Conservation (phyloP, 1,140 invertebrate species). For the Cotesia typhae region DNA sequence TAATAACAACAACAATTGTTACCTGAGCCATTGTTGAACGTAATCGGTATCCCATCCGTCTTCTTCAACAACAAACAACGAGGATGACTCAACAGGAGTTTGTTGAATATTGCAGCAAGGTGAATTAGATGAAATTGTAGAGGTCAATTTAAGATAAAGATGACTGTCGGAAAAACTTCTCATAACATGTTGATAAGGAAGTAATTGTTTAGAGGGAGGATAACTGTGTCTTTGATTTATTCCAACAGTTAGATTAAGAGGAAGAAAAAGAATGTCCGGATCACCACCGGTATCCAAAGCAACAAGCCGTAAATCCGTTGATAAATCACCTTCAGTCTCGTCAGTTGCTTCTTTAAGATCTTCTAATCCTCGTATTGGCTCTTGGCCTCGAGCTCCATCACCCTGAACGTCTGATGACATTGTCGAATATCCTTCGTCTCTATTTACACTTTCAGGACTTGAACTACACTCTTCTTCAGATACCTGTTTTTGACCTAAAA, state of each 20-base stretch:
- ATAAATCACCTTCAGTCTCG: slow-evolving; percentile 71
- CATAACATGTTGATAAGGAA: slow-evolving; percentile 77
- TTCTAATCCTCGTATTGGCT: slow-evolving; percentile 70
- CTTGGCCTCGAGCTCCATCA: slow-evolving; percentile 68
- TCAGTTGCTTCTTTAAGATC: slow-evolving; percentile 78
- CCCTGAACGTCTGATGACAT: slow-evolving; percentile 89
- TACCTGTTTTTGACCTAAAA: slow-evolving; percentile 52
- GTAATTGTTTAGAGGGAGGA: slow-evolving; percentile 72
- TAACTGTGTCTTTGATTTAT: slow-evolving; percentile 76
- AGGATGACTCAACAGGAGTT: slow-evolving; percentile 52
- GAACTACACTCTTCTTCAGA: slow-evolving; percentile 71
- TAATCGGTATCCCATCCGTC: slow-evolving; percentile 78
- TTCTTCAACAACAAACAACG: slow-evolving; percentile 62
- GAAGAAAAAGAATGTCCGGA: slow-evolving; percentile 75
- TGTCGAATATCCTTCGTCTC: slow-evolving; percentile 88
- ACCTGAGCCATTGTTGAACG: slow-evolving; percentile 77
- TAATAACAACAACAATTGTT: neutral
- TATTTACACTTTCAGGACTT: slow-evolving; percentile 77
- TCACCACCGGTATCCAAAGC: slow-evolving; percentile 69
- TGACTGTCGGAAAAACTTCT: slow-evolving; percentile 78
- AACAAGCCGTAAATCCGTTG: slow-evolving; percentile 62
- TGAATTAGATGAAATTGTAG: slow-evolving; percentile 51
- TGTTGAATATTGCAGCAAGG: slow-evolving; percentile 50
- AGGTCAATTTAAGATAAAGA: slow-evolving; percentile 73
- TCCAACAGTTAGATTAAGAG: slow-evolving; percentile 72